Evolutionary conservation across 2,888 invertebrate species (phyloP).

Genomic region (Augiades crinisus): DNA sequence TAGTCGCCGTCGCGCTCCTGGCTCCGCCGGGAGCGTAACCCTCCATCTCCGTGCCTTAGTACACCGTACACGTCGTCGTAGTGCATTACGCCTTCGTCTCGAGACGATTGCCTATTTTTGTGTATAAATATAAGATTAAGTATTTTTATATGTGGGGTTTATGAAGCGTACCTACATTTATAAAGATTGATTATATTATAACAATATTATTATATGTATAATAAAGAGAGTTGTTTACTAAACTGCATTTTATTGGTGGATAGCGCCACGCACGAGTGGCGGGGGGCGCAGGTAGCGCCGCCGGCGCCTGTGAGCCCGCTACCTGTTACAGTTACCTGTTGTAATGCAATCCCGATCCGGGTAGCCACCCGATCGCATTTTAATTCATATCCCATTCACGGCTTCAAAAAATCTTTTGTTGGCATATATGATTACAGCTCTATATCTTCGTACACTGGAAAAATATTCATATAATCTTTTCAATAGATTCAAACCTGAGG

Average conservation of each 20-base stretch:
- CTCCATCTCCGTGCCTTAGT: conserved; percentile 73
- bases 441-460: no score
- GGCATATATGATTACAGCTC: no score
- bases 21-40: conserved; percentile 78
- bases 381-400: conserved; percentile 1
- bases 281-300: conserved; percentile 21
- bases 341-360: conserved; percentile 15
- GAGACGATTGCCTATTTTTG: conserved; percentile 74
- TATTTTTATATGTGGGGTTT: conserved; percentile 80
- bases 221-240: conserved; percentile 76
- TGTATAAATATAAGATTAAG: conserved; percentile 61
- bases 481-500: no score
- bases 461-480: no score
- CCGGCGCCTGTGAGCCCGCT: conserved; percentile 29
- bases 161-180: conserved; percentile 75
- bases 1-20: conserved; percentile 76
- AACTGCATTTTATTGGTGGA: conserved; percentile 55
- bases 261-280: conserved; percentile 38
- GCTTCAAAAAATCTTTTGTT: no score
- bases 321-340: conserved; percentile 41
- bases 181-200: conserved; percentile 66
- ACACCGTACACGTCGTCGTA: conserved; percentile 69
- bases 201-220: conserved; percentile 64
- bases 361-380: neutral
- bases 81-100: conserved; percentile 74